Evolutionary conservation across 2,797 vertebrate genomes (phyloP).

Genomic region (Rhinichthys osculus): DNA sequence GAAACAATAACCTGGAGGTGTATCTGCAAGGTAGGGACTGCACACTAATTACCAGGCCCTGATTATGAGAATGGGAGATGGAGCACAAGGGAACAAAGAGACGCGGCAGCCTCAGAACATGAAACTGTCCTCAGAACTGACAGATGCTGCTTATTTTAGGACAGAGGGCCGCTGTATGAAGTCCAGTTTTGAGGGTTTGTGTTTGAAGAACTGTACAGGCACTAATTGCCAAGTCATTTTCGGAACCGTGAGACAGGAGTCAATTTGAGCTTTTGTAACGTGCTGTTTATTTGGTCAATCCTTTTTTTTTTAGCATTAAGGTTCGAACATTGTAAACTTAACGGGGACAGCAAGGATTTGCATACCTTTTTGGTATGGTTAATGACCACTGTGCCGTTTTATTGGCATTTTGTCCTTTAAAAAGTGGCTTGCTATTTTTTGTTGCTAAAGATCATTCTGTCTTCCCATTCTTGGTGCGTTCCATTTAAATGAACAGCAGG

Average conservation of each 20-base stretch:
- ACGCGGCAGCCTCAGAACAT: constrained; percentile 80
- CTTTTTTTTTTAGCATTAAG: constrained; percentile 42
- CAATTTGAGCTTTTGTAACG: constrained; percentile 75
- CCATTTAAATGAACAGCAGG: constrained; percentile 56
- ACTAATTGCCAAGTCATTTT: constrained; percentile 85
- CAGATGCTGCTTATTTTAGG: constrained; percentile 85
- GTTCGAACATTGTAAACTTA: constrained; percentile 34
- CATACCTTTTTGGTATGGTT: constrained; percentile 33
- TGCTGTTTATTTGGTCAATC: constrained; percentile 64
- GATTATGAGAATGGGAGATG: constrained; percentile 82
- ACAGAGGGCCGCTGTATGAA: constrained; percentile 80
- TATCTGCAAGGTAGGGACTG: constrained; percentile 76
- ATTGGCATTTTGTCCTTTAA: constrained; percentile 36
- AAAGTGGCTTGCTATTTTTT: constrained; percentile 25
- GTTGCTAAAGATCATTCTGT: constrained; percentile 35
- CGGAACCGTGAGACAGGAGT: constrained; percentile 73
- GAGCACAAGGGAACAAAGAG: constrained; percentile 79
- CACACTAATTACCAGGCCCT: constrained; percentile 81
- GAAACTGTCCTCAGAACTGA: constrained; percentile 84
- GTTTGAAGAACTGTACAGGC: constrained; percentile 79
- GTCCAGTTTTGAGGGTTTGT: constrained; percentile 76
- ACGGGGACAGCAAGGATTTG: constrained; percentile 17
- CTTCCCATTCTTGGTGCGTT: constrained; percentile 33
- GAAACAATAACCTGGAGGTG: constrained; percentile 69
- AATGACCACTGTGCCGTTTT: constrained; percentile 19